phyloP scores from a whole-genome alignment of 2,797 vertebrate species.

The Centroberyx gerrardi region DNA sequence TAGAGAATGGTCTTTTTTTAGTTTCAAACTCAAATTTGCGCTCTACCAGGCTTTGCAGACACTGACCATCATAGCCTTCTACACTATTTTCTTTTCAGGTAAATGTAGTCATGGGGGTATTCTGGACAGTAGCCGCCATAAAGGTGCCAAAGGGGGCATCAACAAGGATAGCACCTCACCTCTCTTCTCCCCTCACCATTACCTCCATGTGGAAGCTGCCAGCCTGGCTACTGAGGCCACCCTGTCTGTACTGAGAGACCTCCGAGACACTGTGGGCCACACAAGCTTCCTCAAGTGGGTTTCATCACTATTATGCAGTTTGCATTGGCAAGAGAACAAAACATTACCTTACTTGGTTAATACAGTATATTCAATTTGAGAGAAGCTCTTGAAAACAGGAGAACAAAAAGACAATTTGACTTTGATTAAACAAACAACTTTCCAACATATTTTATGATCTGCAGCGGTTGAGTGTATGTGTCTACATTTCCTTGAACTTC shows the following conservation, averaged over 20 bases:
- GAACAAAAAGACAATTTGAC: not conserved
- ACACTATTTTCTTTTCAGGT: constrained; percentile 72
- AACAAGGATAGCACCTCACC: constrained; percentile 91
- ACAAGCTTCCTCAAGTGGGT: constrained; percentile 85
- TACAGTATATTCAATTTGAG: not conserved
- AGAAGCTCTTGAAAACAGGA: not conserved
- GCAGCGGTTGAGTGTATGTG: not conserved
- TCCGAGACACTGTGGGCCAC: constrained; percentile 84
- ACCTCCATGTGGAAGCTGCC: constrained; percentile 87
- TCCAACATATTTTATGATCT: not conserved
- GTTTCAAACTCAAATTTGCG: not conserved
- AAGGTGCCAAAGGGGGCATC: constrained; percentile 88
- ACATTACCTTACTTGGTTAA: not conserved
- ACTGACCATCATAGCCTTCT: not conserved
- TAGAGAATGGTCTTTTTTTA: not conserved
- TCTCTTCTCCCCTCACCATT: constrained; percentile 90
- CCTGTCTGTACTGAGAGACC: constrained; percentile 84
- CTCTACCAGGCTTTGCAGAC: not conserved
- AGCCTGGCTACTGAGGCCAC: constrained; percentile 87
- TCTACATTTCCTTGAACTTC: not conserved
- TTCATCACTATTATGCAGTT: not conserved
- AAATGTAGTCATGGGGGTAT: constrained; percentile 93
- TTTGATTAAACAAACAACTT: too few species aligned
- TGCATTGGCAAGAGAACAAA: not conserved
- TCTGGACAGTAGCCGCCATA: constrained; percentile 86